These are phyloP conservation scores for Gastracanthus pulcherrimus DNA, from an alignment of 2,888 invertebrate species.

Conservation along the genomic window DNA sequence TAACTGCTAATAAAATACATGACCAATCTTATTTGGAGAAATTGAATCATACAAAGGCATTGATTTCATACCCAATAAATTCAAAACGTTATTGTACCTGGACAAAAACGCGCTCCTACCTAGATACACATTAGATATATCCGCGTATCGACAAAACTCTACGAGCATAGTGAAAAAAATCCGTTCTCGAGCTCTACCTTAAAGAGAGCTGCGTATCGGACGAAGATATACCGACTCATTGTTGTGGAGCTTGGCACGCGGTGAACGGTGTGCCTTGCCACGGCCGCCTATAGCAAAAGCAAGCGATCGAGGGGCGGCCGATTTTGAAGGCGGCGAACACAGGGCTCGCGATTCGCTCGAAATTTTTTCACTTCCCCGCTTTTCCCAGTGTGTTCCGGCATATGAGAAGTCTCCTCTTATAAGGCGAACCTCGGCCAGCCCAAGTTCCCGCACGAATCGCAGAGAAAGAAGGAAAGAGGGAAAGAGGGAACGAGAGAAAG, in stretches of 20 bases:
- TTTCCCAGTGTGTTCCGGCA: conserved; percentile 20
- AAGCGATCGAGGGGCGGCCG: no score
- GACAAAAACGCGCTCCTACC: background rate
- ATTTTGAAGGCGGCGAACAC: conserved; percentile 11
- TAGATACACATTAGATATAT: background rate
- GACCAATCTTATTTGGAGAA: no score
- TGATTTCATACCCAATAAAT: no score
- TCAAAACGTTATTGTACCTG: background rate
- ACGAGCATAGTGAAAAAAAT: background rate
- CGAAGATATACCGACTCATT: conserved; percentile 54
- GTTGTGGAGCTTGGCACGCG: conserved; percentile 4
- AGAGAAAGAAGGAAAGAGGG: background rate
- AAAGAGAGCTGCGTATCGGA: conserved; percentile 40
- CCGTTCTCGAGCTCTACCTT: conserved; percentile 1
- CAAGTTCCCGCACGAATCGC: background rate
- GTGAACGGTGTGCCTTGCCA: background rate
- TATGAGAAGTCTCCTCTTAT: conserved; percentile 23
- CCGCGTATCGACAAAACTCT: background rate
- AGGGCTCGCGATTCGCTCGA: background rate
- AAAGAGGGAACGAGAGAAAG: background rate
- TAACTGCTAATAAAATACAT: no score
- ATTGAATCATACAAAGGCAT: no score
- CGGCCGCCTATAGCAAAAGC: no score
- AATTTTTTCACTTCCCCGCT: background rate
- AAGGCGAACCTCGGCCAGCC: background rate